These are phyloP conservation scores for Capricornis sumatraensis DNA, from an alignment of 2,113 vertebrate species.

Conservation along the genomic window DNA sequence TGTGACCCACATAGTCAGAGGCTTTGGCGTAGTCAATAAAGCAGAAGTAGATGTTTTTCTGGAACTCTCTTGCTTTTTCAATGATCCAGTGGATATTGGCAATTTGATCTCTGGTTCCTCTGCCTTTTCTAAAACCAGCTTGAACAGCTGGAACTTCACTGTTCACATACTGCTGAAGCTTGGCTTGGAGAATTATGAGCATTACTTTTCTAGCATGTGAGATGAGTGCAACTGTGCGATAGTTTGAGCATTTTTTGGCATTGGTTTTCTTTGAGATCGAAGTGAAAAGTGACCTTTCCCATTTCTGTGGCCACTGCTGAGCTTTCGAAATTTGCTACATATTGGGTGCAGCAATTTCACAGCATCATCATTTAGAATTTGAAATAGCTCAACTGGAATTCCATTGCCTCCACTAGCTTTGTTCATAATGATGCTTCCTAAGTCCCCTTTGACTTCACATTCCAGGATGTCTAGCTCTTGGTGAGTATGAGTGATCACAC, in stretches of 20 bases:
- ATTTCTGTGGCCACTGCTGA: background rate
- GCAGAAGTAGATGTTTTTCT: background rate
- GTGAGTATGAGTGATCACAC: background rate
- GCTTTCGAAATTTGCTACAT: background rate
- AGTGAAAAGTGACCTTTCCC: background rate
- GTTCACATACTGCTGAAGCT: no score
- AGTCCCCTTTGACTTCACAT: background rate
- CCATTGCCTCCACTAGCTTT: background rate
- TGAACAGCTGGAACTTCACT: no score
- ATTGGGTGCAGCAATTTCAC: background rate
- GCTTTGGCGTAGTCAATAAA: background rate
- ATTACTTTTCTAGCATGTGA: background rate
- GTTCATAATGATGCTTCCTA: background rate
- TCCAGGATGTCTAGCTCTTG: background rate
- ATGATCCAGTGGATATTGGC: no score
- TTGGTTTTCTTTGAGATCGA: background rate
- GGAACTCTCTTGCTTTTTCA: no score
- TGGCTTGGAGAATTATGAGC: no score
- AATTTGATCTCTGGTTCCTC: no score
- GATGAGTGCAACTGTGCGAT: fast-evolving
- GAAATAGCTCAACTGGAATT: background rate
- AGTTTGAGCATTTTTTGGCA: background rate
- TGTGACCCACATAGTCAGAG: background rate
- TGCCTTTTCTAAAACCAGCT: no score
- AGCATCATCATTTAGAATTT: background rate